Conservation (phyloP, 2,888 invertebrate species). For the Lasioglossum vierecki region DNA sequence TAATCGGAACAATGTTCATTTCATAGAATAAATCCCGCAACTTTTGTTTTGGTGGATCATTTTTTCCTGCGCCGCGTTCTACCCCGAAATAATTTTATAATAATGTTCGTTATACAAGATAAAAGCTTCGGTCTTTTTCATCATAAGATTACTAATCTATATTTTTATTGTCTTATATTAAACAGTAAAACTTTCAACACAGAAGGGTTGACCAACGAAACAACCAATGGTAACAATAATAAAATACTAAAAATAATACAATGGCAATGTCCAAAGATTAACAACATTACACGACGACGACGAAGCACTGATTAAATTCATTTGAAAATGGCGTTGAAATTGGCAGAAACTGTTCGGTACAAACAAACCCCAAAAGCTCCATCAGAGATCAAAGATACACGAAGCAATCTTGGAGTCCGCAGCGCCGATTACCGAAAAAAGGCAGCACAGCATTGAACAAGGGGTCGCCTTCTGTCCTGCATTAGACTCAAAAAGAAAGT, state of each 20-base stretch:
- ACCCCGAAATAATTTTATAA: no score
- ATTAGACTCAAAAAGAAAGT: conserved; percentile 3
- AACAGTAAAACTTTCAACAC: no score
- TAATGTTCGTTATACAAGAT: no score
- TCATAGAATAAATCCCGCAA: neutral
- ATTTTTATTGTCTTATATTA: no score
- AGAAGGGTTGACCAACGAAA: no score
- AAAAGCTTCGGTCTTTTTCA: no score
- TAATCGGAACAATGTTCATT: neutral
- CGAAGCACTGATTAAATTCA: neutral
- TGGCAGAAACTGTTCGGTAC: neutral
- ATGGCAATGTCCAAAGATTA: no score
- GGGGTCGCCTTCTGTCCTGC: neutral
- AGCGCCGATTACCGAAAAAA: neutral
- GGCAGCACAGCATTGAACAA: neutral
- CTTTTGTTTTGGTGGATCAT: neutral
- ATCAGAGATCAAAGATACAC: neutral
- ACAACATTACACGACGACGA: neutral
- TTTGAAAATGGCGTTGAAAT: neutral
- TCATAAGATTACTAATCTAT: no score
- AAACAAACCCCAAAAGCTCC: neutral
- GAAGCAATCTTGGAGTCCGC: neutral
- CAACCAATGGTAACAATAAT: no score
- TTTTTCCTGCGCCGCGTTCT: no score
- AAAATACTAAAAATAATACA: no score